Conservation (phyloP, 2,113 vertebrate genomes). For the Nyctibius bracteatus region DNA sequence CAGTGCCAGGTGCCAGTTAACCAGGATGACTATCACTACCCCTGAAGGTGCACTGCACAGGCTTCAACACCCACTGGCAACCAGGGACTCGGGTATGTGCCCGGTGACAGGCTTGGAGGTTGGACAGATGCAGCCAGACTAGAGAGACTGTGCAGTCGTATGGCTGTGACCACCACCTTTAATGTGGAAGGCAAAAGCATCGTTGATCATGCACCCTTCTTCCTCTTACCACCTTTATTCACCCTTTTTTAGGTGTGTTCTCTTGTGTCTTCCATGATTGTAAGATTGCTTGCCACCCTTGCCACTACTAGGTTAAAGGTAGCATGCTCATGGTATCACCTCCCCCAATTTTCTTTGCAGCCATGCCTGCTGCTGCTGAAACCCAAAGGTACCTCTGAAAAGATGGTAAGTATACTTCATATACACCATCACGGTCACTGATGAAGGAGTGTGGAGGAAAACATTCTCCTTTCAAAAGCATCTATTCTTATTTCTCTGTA, state of each 20-base stretch:
- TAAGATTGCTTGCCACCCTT: fast-evolving
- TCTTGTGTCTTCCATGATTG: background rate
- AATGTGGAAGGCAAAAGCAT: background rate
- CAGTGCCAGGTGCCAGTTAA: background rate
- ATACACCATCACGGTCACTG: background rate
- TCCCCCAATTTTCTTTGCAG: background rate
- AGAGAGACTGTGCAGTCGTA: background rate
- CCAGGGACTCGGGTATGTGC: background rate
- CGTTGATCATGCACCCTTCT: background rate
- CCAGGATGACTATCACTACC: background rate
- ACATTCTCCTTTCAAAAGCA: background rate
- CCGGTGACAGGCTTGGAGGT: fast-evolving
- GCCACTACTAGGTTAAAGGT: background rate
- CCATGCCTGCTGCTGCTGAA: background rate
- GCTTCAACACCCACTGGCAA: background rate
- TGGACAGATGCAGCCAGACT: background rate
- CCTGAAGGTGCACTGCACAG: background rate
- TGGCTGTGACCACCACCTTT: background rate
- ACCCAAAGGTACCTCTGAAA: background rate
- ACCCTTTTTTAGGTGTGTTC: background rate
- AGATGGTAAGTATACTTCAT: background rate
- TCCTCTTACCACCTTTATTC: background rate
- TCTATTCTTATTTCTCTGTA: background rate
- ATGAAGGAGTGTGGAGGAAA: background rate
- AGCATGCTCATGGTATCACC: background rate